Percentiles rank a stretch among this genome's conserved stretches.
Evolutionary conservation across 1,140 invertebrate genomes (phyloP).

Genomic region (Drosophila seguyi): DNA sequence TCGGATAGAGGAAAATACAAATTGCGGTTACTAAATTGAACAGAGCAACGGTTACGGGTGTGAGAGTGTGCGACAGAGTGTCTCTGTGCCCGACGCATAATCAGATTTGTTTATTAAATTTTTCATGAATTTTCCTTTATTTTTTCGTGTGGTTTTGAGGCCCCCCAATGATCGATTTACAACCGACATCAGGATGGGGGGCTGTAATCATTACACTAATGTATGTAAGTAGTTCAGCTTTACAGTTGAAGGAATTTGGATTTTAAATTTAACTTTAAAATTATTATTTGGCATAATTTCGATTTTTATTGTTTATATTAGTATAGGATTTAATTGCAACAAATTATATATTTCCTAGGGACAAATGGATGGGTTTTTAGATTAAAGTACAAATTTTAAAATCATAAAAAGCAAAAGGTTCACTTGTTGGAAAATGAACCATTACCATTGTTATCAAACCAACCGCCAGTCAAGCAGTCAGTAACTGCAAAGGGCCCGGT

Average conservation of each 20-base stretch:
- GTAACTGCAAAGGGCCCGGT: neutral
- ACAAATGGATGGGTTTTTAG: neutral
- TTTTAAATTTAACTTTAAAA: neutral
- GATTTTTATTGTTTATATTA: neutral
- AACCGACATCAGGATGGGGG: constrained; percentile 10
- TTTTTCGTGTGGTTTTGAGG: constrained; percentile 43
- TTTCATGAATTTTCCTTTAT: constrained; percentile 47
- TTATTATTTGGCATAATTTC: no score
- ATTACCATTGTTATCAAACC: neutral
- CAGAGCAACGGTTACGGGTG: constrained; percentile 24
- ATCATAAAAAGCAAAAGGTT: neutral
- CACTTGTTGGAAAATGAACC: neutral
- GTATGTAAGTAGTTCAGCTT: no score
- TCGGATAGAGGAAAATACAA: constrained; percentile 57
- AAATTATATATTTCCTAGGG: neutral
- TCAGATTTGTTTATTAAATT: constrained; percentile 75
- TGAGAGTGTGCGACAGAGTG: constrained; percentile 18
- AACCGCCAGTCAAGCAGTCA: neutral
- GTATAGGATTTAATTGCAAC: neutral
- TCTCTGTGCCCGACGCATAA: constrained; percentile 63
- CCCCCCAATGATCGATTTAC: constrained; percentile 42
- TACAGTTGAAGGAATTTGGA: neutral
- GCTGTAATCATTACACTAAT: constrained; percentile 18
- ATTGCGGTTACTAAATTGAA: constrained; percentile 80
- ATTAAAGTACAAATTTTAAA: neutral